Conservation (phyloP, 2,113 vertebrate species). For the Corythornis madagascariensis region DNA sequence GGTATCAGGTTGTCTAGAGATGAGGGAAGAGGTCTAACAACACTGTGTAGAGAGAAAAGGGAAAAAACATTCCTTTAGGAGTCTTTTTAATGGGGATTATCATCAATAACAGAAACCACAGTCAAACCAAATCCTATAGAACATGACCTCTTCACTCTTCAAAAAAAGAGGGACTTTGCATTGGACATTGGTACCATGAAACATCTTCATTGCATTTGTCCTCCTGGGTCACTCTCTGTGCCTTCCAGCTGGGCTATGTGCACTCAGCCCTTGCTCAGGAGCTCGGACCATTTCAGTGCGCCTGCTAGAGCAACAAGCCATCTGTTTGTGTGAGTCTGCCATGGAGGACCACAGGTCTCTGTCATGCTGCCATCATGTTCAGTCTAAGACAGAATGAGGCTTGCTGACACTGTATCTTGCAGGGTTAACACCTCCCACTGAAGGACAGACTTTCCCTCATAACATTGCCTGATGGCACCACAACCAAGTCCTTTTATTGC, state of each 20-base stretch:
- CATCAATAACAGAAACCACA: not conserved
- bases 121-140: not conserved
- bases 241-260: not conserved
- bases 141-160: not conserved
- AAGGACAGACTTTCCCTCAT: not conserved
- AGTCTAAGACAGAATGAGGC: not conserved
- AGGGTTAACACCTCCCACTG: not conserved
- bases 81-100: not conserved
- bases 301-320: not conserved
- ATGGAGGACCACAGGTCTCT: not conserved
- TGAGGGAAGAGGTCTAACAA: not conserved
- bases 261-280: not conserved
- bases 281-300: not conserved
- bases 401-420: not conserved
- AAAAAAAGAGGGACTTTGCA: not conserved
- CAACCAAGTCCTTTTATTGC: not conserved
- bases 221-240: constrained; percentile 14
- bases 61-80: not conserved
- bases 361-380: not conserved
- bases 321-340: not conserved
- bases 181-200: not conserved
- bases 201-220: not conserved
- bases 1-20: not conserved
- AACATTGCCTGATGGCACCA: not conserved
- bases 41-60: not conserved